A percentile compares a stretch with the other conserved stretches of the same genome.
Conservation (phyloP, 2,888 invertebrate genomes). For the Synanthedon formicaeformis region DNA sequence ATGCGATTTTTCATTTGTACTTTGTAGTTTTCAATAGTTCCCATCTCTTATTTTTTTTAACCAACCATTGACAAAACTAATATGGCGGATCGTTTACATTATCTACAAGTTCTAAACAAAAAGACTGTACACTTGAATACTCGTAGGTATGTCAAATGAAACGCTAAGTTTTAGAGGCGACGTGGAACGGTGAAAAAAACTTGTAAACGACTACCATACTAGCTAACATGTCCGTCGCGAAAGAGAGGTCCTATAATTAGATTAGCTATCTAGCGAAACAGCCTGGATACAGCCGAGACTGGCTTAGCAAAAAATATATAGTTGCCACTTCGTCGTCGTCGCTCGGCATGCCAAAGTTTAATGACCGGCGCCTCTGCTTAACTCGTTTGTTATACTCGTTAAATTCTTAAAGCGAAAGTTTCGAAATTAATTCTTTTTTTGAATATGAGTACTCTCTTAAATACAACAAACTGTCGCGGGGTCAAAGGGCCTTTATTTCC, state of each 20-base stretch:
- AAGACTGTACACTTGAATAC: too few relatives aligned
- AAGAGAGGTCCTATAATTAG: constrained; percentile 53
- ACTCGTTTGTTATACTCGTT: constrained; percentile 20
- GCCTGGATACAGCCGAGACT: constrained; percentile 36
- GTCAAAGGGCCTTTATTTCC: constrained; percentile 13
- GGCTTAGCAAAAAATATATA: constrained; percentile 51
- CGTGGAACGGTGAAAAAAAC: constrained; percentile 18
- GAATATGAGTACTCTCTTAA: constrained; percentile 16
- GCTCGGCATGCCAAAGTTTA: constrained; percentile 39
- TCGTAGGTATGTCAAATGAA: too few relatives aligned
- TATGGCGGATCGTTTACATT: too few relatives aligned
- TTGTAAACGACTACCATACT: constrained; percentile 24
- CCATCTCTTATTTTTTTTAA: too few relatives aligned
- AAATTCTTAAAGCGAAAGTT: constrained; percentile 42
- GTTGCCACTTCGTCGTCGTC: constrained; percentile 17
- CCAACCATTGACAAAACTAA: too few relatives aligned
- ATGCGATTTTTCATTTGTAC: too few relatives aligned
- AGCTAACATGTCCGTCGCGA: constrained; percentile 26
- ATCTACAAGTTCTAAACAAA: too few relatives aligned
- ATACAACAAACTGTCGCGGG: constrained; percentile 7
- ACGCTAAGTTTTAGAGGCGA: too few relatives aligned
- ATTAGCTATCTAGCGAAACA: constrained; percentile 46
- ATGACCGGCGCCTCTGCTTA: constrained; percentile 39
- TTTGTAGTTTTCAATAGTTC: too few relatives aligned
- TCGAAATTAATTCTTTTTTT: constrained; percentile 17